Base-by-base conservation (phyloP, 2,888 invertebrate species). In the Gari tellinella region DNA sequence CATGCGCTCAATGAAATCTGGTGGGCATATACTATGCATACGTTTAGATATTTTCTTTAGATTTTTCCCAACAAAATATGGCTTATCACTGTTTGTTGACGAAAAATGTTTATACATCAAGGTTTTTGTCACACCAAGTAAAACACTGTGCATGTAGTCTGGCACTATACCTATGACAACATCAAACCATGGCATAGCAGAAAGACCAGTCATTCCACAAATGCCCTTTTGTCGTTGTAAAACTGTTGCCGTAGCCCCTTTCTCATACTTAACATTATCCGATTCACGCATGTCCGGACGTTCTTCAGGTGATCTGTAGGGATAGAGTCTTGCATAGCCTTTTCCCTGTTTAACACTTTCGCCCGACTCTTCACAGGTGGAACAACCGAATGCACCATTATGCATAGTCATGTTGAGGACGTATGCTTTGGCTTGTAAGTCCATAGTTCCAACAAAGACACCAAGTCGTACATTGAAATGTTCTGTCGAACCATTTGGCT, bases 121-220 rank as follows among this genome's bases (percentile, higher is more conserved):
- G 15, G 26, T 15, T n/a, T 56, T 65, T n/a, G 56, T 48, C 14
- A 69, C 63, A 49, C 69, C 69, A 45, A 69, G n/a, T 10, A 69
- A 25, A 23, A 69, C 51, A 49, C 69, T 40, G 43, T 69, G 69
- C 63, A 63, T 69, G 38, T 63, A 69, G 51, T 69, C 69, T 45
- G 56, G 69, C 12, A 51, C 51, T n/a, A 56, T 41, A 14, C 63
- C 57, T n/a, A 41, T 19, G 25, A 69, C 51, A 17, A 69, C 14
- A 63, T 69, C 63, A 57, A 63, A 69, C 31, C 51, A 40, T 12
- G 40, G 56, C 45, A 69, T 25, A 21, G 56, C 14, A 17, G 23
- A 46, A n/a, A 72, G 37, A 26, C 58, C 60, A 21, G 65, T 60
- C 19, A 31, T 23, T 25, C 72, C 72, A 0, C 21, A 17, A 21